These are phyloP conservation scores for Brachystomella parvula DNA, from an alignment of 1,140 invertebrate species.

Conservation along the genomic window DNA sequence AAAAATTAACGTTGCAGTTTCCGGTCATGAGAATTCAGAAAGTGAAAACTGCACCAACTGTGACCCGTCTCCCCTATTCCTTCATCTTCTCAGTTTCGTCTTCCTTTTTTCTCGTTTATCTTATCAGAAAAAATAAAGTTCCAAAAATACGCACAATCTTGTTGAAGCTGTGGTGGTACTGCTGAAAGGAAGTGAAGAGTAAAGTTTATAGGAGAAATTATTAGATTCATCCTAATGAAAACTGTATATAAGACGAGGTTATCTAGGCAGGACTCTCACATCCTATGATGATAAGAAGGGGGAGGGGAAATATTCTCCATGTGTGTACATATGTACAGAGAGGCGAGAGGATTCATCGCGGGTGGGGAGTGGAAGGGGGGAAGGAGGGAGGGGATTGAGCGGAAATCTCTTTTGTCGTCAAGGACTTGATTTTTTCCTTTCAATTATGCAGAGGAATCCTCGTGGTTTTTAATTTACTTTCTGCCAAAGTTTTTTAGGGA, in stretches of 20 bases:
- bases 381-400: background rate
- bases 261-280: background rate
- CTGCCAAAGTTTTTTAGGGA: no score
- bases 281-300: no score
- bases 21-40: no score
- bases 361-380: background rate
- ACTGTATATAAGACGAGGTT: background rate
- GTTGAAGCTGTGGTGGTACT: background rate
- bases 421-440: background rate
- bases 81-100: background rate
- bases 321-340: background rate
- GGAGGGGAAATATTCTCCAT: background rate
- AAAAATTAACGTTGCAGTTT: no score
- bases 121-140: background rate
- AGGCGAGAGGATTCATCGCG: background rate
- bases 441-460: background rate
- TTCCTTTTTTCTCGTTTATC: background rate
- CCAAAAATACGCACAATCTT: background rate
- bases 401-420: background rate
- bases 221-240: background rate
- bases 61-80: background rate
- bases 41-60: no score
- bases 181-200: background rate
- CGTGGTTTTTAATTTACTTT: no score
- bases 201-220: background rate